phyloP scores from a whole-genome alignment of 2,888 invertebrate genomes.

The Dynastes grantii region DNA sequence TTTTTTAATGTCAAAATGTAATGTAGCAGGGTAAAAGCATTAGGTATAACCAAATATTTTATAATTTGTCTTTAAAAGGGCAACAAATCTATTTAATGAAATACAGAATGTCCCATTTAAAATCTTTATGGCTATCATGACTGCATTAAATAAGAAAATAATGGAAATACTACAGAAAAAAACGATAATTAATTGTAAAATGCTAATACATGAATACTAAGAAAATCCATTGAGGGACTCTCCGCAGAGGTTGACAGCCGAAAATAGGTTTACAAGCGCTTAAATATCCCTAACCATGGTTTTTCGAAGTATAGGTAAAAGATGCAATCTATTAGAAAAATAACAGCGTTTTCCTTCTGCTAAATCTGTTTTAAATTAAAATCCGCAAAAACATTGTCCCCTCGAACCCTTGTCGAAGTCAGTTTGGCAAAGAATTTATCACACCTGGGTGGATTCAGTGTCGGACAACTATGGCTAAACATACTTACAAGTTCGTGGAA shows the following conservation, averaged over 20 bases:
- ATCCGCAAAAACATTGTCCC: conserved; percentile 35
- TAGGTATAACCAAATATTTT: no score
- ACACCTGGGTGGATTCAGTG: conserved; percentile 52
- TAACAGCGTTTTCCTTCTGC: conserved; percentile 16
- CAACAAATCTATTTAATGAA: no score
- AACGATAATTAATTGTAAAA: no score
- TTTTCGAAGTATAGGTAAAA: background rate
- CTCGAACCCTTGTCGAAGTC: conserved; percentile 43
- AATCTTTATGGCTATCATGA: no score
- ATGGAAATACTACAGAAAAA: no score
- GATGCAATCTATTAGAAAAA: conserved; percentile 17
- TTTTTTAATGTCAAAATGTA: no score
- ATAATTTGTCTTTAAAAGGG: no score
- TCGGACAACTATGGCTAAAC: conserved; percentile 52
- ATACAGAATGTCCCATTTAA: no score
- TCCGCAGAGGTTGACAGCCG: background rate
- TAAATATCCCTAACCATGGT: background rate
- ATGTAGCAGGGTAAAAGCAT: no score
- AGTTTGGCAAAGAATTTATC: conserved; percentile 41
- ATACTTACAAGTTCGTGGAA: conserved; percentile 50
- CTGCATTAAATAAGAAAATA: no score
- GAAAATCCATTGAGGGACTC: background rate
- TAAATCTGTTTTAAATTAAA: conserved; percentile 38
- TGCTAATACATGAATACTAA: no score
- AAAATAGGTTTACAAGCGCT: conserved; percentile 9